These are phyloP conservation scores for Drosophila basisetae DNA, from an alignment of 2,888 invertebrate genomes.

Conservation along the genomic window DNA sequence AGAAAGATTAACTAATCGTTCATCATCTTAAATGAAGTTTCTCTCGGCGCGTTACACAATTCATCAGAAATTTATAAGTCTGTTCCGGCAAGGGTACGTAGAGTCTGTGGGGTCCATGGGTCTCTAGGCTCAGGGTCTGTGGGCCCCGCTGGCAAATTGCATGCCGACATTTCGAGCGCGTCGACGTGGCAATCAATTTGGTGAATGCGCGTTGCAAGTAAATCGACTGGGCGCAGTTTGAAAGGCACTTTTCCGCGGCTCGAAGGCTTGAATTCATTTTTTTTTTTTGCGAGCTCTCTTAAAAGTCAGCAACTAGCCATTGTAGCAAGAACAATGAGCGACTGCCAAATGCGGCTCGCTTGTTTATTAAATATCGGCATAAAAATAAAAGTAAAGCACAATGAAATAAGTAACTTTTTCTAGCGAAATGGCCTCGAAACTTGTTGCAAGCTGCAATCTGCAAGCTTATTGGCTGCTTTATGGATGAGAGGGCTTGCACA, in stretches of 20 bases:
- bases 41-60: neutral
- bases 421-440: conserved; percentile 13
- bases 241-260: conserved; percentile 9
- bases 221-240: conserved; percentile 45
- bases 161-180: conserved; percentile 46
- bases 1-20: neutral
- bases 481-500: conserved; percentile 6
- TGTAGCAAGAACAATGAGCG: conserved; percentile 18
- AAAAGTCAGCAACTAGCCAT: conserved; percentile 12
- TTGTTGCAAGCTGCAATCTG: conserved; percentile 13
- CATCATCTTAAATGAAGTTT: neutral
- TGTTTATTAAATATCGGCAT: conserved; percentile 13
- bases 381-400: conserved; percentile 8
- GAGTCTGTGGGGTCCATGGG: neutral
- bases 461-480: conserved; percentile 11
- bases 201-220: conserved; percentile 50
- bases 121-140: neutral
- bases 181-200: conserved; percentile 71
- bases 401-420: conserved; percentile 31
- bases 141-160: conserved; percentile 47
- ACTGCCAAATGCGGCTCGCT: conserved; percentile 7
- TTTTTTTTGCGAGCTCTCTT: neutral
- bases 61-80: neutral
- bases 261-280: conserved; percentile 26
- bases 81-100: neutral